These are phyloP conservation scores for Rapana venosa DNA, from an alignment of 2,888 invertebrate genomes.

Conservation along the genomic window DNA sequence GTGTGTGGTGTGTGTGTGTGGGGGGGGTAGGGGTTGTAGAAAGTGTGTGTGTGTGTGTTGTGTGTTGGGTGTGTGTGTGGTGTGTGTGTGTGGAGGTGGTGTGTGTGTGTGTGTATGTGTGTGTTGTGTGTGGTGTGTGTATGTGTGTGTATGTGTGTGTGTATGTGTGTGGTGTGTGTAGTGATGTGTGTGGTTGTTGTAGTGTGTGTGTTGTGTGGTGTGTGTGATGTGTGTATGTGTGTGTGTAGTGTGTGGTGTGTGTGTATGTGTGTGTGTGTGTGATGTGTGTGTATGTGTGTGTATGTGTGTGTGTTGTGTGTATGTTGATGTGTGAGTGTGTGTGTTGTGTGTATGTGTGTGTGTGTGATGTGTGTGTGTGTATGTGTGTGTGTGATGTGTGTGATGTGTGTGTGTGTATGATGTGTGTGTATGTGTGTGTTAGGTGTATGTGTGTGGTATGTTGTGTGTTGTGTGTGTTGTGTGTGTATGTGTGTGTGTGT, in stretches of 20 bases:
- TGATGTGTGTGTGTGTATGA: not conserved
- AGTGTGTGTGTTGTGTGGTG: too few species aligned
- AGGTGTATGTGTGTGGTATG: not conserved
- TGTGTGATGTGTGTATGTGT: conserved; percentile 5
- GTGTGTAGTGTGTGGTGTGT: not conserved
- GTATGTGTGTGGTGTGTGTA: not conserved
- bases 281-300: not conserved
- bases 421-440: not conserved
- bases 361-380: not conserved
- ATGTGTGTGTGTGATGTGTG: not conserved
- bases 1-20: too few species aligned
- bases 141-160: not conserved
- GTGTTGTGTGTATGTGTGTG: not conserved
- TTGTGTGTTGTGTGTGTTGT: not conserved
- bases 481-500: not conserved
- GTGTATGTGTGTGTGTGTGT: not conserved
- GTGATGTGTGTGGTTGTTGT: not conserved
- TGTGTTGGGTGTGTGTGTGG: too few species aligned
- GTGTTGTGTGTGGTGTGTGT: not conserved
- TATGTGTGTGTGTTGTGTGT: not conserved
- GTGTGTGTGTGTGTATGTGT: not conserved
- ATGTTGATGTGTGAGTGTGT: not conserved
- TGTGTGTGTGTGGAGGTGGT: conserved; percentile 2
- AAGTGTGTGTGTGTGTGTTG: too few species aligned
- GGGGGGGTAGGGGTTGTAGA: too few species aligned